phyloP scores from a whole-genome alignment of 1,140 invertebrate genomes.

The Pseudomyrmex pallidus region DNA sequence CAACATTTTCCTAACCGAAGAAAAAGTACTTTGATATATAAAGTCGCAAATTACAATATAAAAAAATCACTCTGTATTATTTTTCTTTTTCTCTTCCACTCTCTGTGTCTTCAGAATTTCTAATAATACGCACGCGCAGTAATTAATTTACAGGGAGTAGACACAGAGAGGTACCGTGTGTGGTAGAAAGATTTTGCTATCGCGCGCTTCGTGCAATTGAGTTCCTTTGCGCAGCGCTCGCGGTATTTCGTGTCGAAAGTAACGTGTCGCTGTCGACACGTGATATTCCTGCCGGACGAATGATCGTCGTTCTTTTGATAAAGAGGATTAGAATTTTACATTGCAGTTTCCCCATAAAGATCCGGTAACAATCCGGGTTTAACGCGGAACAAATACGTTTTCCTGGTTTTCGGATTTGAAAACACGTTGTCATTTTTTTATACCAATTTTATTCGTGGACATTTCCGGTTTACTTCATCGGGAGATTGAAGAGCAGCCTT shows the following conservation, averaged over 20 bases:
- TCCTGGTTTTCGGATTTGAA: too few relatives aligned
- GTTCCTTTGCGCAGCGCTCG: not conserved
- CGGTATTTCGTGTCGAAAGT: not conserved
- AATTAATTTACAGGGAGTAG: not conserved
- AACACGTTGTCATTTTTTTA: too few relatives aligned
- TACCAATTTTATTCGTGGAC: too few relatives aligned
- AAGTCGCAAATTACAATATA: too few relatives aligned
- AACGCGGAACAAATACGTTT: not conserved
- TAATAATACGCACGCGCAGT: not conserved
- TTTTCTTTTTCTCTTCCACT: not conserved
- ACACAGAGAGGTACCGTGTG: too few relatives aligned
- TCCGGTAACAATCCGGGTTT: not conserved
- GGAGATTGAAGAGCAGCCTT: too few relatives aligned
- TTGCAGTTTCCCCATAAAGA: not conserved
- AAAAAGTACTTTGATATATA: too few relatives aligned
- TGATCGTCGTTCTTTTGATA: too few relatives aligned
- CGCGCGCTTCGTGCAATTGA: slow-evolving; percentile 6
- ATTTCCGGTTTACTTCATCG: too few relatives aligned
- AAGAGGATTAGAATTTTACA: too few relatives aligned
- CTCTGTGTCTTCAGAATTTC: too few relatives aligned
- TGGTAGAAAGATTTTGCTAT: not conserved
- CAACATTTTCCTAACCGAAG: not conserved
- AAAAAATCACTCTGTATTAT: too few relatives aligned
- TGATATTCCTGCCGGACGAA: not conserved
- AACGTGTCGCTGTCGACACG: not conserved